Evolutionary conservation across 2,113 vertebrate species (phyloP).

Genomic region (Grallaria varia): DNA sequence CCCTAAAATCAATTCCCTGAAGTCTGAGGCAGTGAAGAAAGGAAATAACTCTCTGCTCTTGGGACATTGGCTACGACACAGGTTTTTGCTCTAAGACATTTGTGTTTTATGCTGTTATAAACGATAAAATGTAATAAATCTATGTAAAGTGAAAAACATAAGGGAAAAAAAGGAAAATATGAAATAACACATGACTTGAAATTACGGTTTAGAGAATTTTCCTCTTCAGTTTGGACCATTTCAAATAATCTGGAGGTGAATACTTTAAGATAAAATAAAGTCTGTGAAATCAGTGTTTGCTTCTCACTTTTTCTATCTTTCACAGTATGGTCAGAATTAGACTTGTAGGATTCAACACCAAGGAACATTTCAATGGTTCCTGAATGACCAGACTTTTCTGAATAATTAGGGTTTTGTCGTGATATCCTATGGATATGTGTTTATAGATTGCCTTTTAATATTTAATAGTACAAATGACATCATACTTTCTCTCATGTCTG

Average conservation of each 20-base stretch:
- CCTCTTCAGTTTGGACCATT: not conserved
- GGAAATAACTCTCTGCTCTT: not conserved
- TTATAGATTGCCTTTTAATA: not conserved
- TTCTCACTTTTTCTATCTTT: not conserved
- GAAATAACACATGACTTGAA: not conserved
- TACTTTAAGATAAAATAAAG: not conserved
- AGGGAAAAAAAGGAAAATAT: not conserved
- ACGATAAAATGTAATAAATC: not conserved
- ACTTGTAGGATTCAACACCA: not conserved
- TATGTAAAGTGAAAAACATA: not conserved
- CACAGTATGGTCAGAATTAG: not conserved
- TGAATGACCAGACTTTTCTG: not conserved
- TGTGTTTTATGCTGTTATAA: not conserved
- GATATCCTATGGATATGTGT: not conserved
- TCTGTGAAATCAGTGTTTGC: not conserved
- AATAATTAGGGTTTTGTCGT: not conserved
- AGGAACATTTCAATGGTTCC: not conserved
- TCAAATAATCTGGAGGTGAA: not conserved
- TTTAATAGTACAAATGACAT: not conserved
- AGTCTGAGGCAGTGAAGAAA: not conserved
- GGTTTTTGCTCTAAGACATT: not conserved
- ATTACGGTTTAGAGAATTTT: not conserved
- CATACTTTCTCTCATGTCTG: not conserved
- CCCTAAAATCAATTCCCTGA: constrained; percentile 41
- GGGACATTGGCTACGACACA: not conserved